phyloP scores from a whole-genome alignment of 92 coral and sea anemone genomes.

The Epizoanthus scotinus region DNA sequence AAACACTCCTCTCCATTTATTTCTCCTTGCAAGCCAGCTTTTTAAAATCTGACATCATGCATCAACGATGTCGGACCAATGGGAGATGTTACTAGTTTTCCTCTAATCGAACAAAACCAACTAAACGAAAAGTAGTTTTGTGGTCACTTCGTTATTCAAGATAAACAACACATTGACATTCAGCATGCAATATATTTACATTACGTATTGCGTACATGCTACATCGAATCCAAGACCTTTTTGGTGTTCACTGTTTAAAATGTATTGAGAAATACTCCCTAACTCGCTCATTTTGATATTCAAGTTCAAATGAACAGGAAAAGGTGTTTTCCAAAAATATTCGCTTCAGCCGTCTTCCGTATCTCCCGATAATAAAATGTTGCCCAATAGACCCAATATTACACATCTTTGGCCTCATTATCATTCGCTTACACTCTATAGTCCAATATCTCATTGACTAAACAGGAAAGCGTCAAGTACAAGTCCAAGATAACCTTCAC shows the following conservation, averaged over 20 bases:
- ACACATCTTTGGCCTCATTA: neutral
- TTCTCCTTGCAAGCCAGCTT: neutral
- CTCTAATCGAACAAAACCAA: too few species aligned
- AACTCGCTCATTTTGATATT: neutral
- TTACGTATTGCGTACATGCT: too few species aligned
- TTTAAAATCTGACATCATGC: neutral
- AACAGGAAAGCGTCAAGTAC: conserved; percentile 21
- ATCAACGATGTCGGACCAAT: too few species aligned
- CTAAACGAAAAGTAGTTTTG: too few species aligned
- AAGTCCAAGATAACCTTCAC: neutral
- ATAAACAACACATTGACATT: too few species aligned
- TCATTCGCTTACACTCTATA: neutral
- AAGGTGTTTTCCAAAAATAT: conserved; percentile 14
- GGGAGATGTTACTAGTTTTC: too few species aligned
- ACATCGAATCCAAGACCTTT: too few species aligned
- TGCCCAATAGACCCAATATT: neutral
- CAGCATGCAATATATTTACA: too few species aligned
- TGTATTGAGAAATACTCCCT: neutral
- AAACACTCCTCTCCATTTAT: neutral
- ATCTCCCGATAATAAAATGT: neutral
- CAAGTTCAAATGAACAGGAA: neutral
- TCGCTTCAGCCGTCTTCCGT: neutral
- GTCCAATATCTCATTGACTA: conserved; percentile 3
- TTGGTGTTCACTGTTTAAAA: neutral
- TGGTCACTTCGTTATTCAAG: too few species aligned